Conservation (phyloP, 1,140 invertebrate species). For the Zaprionus lachaisei region DNA sequence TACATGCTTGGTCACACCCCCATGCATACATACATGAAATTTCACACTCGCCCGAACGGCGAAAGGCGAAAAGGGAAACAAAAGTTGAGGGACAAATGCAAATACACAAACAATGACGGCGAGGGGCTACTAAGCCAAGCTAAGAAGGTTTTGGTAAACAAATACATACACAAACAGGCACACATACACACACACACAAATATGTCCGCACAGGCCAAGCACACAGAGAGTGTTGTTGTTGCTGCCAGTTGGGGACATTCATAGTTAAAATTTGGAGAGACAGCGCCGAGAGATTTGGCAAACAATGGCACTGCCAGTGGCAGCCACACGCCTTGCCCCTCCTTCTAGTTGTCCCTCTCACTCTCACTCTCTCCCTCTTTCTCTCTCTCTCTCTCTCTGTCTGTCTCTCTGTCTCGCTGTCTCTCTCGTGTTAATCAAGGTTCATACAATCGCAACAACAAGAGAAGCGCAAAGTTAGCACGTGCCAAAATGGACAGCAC, state of each 20-base stretch:
- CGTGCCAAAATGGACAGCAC: constrained; percentile 74
- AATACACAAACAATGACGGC: constrained; percentile 80
- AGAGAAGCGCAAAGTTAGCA: constrained; percentile 58
- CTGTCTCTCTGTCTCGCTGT: background rate
- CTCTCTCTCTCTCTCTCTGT: background rate
- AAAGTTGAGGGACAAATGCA: constrained; percentile 69
- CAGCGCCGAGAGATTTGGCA: constrained; percentile 78
- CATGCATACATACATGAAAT: constrained; percentile 70
- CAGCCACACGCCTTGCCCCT: background rate
- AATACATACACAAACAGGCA: constrained; percentile 51
- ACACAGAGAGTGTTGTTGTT: constrained; percentile 31
- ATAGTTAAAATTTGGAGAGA: constrained; percentile 82
- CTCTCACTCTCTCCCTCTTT: background rate
- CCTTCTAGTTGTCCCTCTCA: background rate
- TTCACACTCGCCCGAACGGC: constrained; percentile 59
- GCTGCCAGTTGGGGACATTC: constrained; percentile 65
- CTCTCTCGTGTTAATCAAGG: constrained; percentile 75
- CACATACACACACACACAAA: constrained; percentile 33
- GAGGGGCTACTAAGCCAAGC: constrained; percentile 80
- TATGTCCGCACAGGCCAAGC: constrained; percentile 6
- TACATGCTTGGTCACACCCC: constrained; percentile 9
- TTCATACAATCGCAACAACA: constrained; percentile 64
- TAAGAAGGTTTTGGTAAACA: constrained; percentile 82
- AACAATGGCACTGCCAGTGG: constrained; percentile 53
- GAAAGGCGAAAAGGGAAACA: constrained; percentile 20